These are phyloP conservation scores for Batillaria attramentaria DNA, from an alignment of 1,140 invertebrate genomes.

Conservation along the genomic window DNA sequence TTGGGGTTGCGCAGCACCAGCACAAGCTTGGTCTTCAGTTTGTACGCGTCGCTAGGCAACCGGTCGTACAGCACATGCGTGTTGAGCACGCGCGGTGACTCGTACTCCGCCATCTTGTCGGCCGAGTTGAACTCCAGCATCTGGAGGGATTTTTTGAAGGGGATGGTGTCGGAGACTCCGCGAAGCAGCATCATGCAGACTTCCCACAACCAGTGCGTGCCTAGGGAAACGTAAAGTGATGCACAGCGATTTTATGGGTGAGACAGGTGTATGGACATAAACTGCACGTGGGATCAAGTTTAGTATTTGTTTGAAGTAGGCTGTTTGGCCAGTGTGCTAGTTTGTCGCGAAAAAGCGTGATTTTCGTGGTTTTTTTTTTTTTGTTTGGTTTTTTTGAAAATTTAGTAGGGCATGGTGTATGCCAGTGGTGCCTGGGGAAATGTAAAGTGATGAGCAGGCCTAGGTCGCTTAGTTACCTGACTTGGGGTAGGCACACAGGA, in stretches of 20 bases:
- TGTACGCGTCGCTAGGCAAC: slow-evolving; percentile 36
- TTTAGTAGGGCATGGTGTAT: too few species aligned
- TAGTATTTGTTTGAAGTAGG: too few species aligned
- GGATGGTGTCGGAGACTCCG: slow-evolving; percentile 4
- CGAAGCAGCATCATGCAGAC: slow-evolving; percentile 41
- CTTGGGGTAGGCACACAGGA: slow-evolving; percentile 58
- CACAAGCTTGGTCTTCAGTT: slow-evolving; percentile 39
- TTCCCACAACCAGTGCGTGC: slow-evolving; percentile 54
- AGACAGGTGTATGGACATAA: too few species aligned
- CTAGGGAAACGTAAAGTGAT: too few species aligned
- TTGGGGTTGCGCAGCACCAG: slow-evolving; percentile 51
- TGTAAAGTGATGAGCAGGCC: neutral
- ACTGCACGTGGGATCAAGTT: too few species aligned
- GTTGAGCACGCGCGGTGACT: slow-evolving; percentile 48
- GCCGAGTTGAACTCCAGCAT: slow-evolving; percentile 30
- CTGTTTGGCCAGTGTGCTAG: too few species aligned
- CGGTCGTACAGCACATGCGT: slow-evolving; percentile 34
- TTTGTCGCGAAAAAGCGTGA: too few species aligned
- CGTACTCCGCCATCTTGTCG: neutral
- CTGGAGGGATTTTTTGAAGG: slow-evolving; percentile 14
- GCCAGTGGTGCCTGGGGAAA: too few species aligned
- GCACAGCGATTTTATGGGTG: too few species aligned
- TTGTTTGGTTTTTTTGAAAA: too few species aligned
- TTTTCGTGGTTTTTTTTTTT: too few species aligned
- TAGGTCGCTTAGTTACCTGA: slow-evolving; percentile 46